Base-by-base conservation (phyloP, 2,888 invertebrate genomes). In the Pocota personata region DNA sequence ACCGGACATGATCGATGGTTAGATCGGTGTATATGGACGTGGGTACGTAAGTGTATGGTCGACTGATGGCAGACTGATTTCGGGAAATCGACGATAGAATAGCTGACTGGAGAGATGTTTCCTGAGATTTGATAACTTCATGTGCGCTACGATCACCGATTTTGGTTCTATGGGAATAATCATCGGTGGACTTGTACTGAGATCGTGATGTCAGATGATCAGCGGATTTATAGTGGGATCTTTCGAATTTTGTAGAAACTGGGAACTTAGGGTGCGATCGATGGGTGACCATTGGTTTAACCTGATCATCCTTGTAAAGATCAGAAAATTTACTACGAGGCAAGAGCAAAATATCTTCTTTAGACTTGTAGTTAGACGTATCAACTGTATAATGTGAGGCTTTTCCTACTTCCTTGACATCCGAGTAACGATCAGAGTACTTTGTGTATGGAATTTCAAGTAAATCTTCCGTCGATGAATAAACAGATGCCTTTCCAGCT, bases 11-110 rank as follows among this genome's bases (percentile, higher is more conserved):
- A 27, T 76, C 76, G 8, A 76, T 80, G 8, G 80, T 52, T 0
- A 82, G 43, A 55, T 71, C 76, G 12, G 58, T 58, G 32, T 64
- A 57, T 8, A 37, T 27, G 1, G 72, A 43, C 0, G 66, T 30
- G 10, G 86, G 86, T 1, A 86, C 71, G 16, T 80, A 86, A 10
- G 86, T 80, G n/a, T 86, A 86, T 6, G 80, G 84, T n/a, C n/a
- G n/a, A n/a, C 80, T 43, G 0, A 86, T 57, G 2, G 86, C 86
- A 2, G 86, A 80, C n/a, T 86, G 76, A 37, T 86, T 76, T 67
- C 79, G 71, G 7, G 86, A 80, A 62, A 86, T 86, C n/a, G 86
- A 64, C 5, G 86, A 86, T 19, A 76, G 52, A 21, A 86, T 48
- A 19, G 79, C 79, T 1, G 66, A 43, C 14, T 67, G 73, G 3